Evolutionary conservation across 2,888 invertebrate species (phyloP).

Genomic region (Eristalis arbustorum): DNA sequence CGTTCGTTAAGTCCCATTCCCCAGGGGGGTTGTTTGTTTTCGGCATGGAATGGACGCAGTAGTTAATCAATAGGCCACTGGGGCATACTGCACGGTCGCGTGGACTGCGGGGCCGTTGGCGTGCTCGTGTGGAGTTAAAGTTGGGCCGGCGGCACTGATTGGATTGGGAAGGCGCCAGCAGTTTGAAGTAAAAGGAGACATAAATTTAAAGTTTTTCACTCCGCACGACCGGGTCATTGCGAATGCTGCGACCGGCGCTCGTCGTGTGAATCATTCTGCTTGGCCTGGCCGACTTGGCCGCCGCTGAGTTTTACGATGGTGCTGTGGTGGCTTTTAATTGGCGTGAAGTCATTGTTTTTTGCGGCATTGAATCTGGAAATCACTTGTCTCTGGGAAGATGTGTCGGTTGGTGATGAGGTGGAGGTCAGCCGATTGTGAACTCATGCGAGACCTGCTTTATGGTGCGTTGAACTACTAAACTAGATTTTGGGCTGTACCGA

Average conservation of each 20-base stretch:
- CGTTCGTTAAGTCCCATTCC: not conserved
- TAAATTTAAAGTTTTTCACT: conserved; percentile 23
- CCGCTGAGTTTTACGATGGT: not conserved
- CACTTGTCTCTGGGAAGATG: not conserved
- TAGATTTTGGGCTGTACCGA: no score
- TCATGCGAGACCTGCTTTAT: no score
- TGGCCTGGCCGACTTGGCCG: not conserved
- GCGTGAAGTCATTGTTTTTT: not conserved
- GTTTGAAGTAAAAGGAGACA: conserved; percentile 45
- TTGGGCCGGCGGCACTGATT: conserved; percentile 31
- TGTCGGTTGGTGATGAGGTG: no score
- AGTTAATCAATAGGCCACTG: conserved; percentile 52
- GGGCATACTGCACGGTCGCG: conserved; percentile 2
- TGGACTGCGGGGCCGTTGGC: conserved; percentile 12
- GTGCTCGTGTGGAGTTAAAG: conserved; percentile 24
- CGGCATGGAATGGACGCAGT: conserved; percentile 27
- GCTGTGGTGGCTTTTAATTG: not conserved
- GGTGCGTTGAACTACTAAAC: no score
- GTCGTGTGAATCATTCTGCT: conserved; percentile 12
- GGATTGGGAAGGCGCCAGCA: conserved; percentile 54
- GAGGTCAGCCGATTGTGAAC: no score
- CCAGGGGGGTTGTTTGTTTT: not conserved
- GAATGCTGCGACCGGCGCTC: not conserved
- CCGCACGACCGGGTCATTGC: conserved; percentile 5
- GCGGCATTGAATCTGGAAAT: not conserved